Base-by-base conservation (phyloP, 2,113 vertebrate genomes). In the Cranoglanis bouderius region DNA sequence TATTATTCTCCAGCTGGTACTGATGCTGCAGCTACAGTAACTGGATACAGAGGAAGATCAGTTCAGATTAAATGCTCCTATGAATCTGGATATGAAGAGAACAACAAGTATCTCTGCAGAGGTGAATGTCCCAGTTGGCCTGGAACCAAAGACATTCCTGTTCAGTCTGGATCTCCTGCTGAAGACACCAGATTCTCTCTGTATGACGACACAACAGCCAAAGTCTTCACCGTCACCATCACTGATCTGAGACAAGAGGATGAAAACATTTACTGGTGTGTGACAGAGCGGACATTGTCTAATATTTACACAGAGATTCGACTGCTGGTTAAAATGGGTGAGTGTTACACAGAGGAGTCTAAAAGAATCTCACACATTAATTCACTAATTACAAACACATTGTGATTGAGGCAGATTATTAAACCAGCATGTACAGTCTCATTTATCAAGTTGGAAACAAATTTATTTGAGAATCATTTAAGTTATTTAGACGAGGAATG, bases 211-310 rank as follows among this genome's bases (percentile, higher is more conserved):
- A 84, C 6, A 40, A 74, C 5, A 53, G 35, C 81, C 7, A 87
- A 86, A 51, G 51, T 86, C 78, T 92, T 94, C 85, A 93, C 82
- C 14, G 90, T 94, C 85, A 92, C 90, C 84, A 94, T 95, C 87
- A 92, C 81, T 88, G 90, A 77, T 35, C 91, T 94, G 85, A 88
- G 35, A 87, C 46, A 35, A 82, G 67, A 21, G 0, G 94, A 94
- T 19, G 26, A 40, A 14, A 93, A 93, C 51, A 89, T 2, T 6
- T 95, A 95, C 81, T 77, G 75, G 87, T 95, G 94, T 85, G 88
- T 12, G 19, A 78, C 90, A 67, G 2, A 65, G 43, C 7, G 35
- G 9, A 29, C 35, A 14, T 1, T 29, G 0, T 0, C 0, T 29
- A 61, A 84, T 85, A 35, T 53, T 29, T 74, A 91, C 74, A 88